These are phyloP conservation scores for Speoplatyrhinus poulsoni DNA, from an alignment of 2,113 vertebrate genomes.

Conservation along the genomic window DNA sequence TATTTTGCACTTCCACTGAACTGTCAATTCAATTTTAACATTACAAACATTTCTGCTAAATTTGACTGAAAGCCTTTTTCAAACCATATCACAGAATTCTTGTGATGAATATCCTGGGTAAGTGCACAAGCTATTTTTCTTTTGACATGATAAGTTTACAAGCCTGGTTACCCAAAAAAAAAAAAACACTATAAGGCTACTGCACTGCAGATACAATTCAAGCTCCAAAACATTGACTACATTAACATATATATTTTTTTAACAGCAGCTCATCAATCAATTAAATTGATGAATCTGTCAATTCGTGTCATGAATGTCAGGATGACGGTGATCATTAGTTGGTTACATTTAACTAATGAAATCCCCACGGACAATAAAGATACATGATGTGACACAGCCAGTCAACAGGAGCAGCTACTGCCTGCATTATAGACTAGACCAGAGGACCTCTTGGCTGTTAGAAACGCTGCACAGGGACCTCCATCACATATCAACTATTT, in stretches of 20 bases:
- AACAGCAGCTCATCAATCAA: conserved; percentile 21
- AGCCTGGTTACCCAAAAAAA: no score
- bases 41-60: conserved; percentile 40
- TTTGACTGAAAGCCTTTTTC: conserved; percentile 25
- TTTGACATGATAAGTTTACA: no score
- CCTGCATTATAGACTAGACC: no score
- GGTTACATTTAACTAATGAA: conserved; percentile 42
- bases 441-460: no score
- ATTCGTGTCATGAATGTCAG: conserved; percentile 6
- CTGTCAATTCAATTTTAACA: conserved; percentile 27
- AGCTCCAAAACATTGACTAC: conserved; percentile 15
- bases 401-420: conserved; percentile 3
- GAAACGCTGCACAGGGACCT: no score
- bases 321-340: conserved; percentile 26
- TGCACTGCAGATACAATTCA: neutral
- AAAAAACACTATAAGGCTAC: no score
- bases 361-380: conserved; percentile 18
- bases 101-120: no score
- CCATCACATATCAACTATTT: no score
- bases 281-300: conserved; percentile 14
- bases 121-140: neutral
- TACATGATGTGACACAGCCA: neutral
- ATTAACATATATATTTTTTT: neutral
- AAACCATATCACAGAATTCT: conserved; percentile 15
- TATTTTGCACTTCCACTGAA: conserved; percentile 23